Conservation (phyloP, 2,113 vertebrate species). For the Vulpes ferrilata region DNA sequence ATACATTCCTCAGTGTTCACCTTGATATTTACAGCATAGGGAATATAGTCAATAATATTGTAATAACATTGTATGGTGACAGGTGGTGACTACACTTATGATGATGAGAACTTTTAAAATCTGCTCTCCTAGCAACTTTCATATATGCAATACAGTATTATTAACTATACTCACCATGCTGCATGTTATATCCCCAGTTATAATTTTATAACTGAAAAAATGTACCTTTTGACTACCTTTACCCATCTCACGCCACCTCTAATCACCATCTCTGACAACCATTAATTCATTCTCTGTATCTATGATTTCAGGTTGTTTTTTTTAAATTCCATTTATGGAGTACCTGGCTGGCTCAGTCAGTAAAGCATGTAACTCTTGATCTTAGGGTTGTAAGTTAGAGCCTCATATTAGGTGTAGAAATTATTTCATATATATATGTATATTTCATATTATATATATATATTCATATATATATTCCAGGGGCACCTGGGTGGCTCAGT, state of each 20-base stretch:
- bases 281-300: background rate
- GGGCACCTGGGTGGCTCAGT: no score
- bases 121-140: background rate
- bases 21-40: background rate
- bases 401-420: background rate
- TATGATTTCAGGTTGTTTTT: background rate
- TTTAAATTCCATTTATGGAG: background rate
- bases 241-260: no score
- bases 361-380: background rate
- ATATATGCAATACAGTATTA: background rate
- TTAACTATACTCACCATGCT: background rate
- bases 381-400: background rate
- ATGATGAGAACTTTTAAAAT: background rate
- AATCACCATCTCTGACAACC: background rate
- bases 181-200: background rate
- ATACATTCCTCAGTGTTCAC: background rate
- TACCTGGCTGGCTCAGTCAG: background rate
- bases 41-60: background rate
- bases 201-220: background rate
- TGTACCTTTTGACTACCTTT: background rate
- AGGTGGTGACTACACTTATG: background rate
- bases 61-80: background rate
- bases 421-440: background rate
- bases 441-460: no score
- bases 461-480: no score